Evolutionary conservation across 2,888 invertebrate genomes (phyloP), one percentile per base, ranked within the genome.

Genomic region (Heliconius hortense): DNA sequence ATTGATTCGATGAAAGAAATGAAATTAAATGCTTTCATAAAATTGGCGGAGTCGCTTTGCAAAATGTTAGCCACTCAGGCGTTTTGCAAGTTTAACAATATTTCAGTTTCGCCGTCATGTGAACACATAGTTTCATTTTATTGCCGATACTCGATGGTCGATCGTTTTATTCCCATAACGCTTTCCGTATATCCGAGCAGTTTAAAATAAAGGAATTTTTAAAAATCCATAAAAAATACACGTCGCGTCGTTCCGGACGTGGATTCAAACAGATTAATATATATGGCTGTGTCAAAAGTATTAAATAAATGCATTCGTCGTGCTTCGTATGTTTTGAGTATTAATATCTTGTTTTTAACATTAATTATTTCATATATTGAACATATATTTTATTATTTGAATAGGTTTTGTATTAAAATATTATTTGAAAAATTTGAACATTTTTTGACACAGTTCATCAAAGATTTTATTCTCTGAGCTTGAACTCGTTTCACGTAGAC

Each of bases 1-100:
- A 71, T 73, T 70, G 76, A 74, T 63, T 71, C 59, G 35, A 39
- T 53, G 60, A 72, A 69, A 68, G 75, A 74, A 77, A 75, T 78
- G 68, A 73, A 80, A 81, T 81, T 80, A 83, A 81, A 78, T 79
- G 74, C 77, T 78, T 79, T 80, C 77, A 79, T 78, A 80, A 82
- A 83, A 82, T 81, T 82, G 82, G 79, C 80, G 81, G 81, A 80
- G 80, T 81, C 80, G 82, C 81, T 83, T 81, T 79, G 80, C 79
- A 80, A 82, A 78, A 81, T 79, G 81, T 82, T 82, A 85, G 84
- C 85, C 86, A 85, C 81, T 87, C 86, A 80, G 82, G 83, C 88
- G 86, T 89, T 91, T 91, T 89, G 89, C 88, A 89, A 90, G 88
- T 90, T 91, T 89, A 90, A 91, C 89, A 89, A 91, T 91, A 91